Evolutionary conservation across 2,113 vertebrate genomes (phyloP).

Genomic region (Leptobrachium leishanense): DNA sequence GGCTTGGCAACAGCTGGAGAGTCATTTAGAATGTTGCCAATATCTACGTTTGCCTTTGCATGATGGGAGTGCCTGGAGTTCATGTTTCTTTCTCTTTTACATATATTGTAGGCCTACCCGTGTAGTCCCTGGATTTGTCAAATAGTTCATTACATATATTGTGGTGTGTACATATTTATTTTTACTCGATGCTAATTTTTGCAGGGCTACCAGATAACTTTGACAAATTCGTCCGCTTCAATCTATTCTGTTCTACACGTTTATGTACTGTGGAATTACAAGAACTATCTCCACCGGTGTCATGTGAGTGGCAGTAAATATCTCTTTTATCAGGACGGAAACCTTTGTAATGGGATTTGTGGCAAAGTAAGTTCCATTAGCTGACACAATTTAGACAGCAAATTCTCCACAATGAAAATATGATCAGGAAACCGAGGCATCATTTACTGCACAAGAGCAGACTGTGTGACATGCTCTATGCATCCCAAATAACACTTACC

Average conservation of each 20-base stretch:
- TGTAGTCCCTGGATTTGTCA: too few relatives aligned
- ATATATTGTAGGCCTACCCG: too few relatives aligned
- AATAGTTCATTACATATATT: too few relatives aligned
- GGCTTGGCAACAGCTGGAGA: too few relatives aligned
- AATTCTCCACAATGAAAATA: conserved; percentile 22
- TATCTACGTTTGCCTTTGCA: too few relatives aligned
- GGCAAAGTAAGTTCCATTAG: conserved; percentile 14
- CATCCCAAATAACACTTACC: conserved; percentile 13
- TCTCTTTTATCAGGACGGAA: conserved; percentile 10
- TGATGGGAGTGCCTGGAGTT: too few relatives aligned
- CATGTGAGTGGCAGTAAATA: conserved; percentile 8
- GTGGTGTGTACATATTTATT: too few relatives aligned
- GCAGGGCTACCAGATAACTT: too few relatives aligned
- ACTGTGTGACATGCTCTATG: conserved; percentile 2
- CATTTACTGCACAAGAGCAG: not conserved
- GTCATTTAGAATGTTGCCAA: too few relatives aligned
- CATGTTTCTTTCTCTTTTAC: too few relatives aligned
- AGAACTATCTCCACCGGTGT: not conserved
- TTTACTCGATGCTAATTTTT: too few relatives aligned
- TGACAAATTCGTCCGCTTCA: not conserved
- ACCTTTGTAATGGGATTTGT: conserved; percentile 11
- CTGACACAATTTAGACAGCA: conserved; percentile 21
- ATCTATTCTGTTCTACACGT: not conserved
- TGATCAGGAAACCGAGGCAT: not conserved
- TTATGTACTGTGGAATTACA: conserved; percentile 3